These are phyloP conservation scores for Schizotus pectinicornis DNA, from an alignment of 2,888 invertebrate species.

Conservation along the genomic window DNA sequence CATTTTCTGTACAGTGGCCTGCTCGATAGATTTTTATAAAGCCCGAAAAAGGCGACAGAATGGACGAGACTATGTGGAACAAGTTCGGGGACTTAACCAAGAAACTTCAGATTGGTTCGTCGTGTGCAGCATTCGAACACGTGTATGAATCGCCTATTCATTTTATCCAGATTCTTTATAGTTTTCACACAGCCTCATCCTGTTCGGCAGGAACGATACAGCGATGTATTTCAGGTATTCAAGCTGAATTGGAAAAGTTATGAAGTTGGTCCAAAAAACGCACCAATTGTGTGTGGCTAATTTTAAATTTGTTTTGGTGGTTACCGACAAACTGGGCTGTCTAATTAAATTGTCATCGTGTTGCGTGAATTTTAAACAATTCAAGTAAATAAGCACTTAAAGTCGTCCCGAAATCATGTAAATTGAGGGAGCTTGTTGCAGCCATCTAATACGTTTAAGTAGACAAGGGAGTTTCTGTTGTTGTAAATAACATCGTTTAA, in stretches of 20 bases:
- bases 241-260: too few species aligned
- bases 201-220: too few species aligned
- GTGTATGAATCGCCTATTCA: constrained; percentile 11
- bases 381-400: too few species aligned
- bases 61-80: not conserved
- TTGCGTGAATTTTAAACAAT: too few species aligned
- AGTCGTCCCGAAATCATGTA: too few species aligned
- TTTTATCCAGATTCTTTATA: not conserved
- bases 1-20: constrained; percentile 8
- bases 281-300: too few species aligned
- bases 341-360: too few species aligned
- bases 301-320: too few species aligned
- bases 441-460: not conserved
- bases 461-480: constrained; percentile 9
- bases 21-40: constrained; percentile 11
- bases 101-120: constrained; percentile 17
- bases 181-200: not conserved
- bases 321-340: too few species aligned
- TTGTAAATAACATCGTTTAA: constrained; percentile 15
- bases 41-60: constrained; percentile 1
- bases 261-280: too few species aligned
- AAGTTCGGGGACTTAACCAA: not conserved
- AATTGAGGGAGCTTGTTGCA: constrained; percentile 1
- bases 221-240: too few species aligned
- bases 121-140: constrained; percentile 15